Evolutionary conservation across 2,888 invertebrate genomes (phyloP), one percentile per base, ranked within the genome.

Genomic region (Uloborus plumipes): DNA sequence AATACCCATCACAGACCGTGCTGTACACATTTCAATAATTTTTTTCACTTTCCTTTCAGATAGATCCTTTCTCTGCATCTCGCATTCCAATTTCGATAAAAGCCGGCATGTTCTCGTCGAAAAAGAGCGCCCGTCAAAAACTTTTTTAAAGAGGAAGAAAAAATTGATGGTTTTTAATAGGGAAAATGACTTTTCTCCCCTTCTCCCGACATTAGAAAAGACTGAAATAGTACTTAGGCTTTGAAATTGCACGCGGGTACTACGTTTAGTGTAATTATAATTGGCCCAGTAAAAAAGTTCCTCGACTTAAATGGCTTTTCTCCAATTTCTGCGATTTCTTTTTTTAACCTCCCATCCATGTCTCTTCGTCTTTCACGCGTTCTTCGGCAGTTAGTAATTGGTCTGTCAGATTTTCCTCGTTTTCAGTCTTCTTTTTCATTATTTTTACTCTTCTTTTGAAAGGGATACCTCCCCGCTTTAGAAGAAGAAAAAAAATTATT

Each of bases 201-300:
- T 67, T 49, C 55, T 22, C 18, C 18, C 6, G 67, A 79, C 66
- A 69, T 79, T 79, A 79, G 67, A 22, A 50, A 73, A 79, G 59
- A 59, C 61, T 53, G 69, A 64, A 79, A 79, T 79, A 73, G 73
- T 73, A 69, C 79, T 80, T 64, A 49, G 69, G 55, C 73, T 62
- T 78, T 65, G 39, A 71, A 78, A 78, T 78, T 72, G 78, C 65
- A 39, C 55, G 47, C 71, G 7, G 55, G 16, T 26, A 47, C 53
- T 53, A 26, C 66, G 65, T 26, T 59, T 69, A 65, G 74, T 70
- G 74, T 80, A 80, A 80, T 80, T 80, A 80, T 80, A 80, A 80
- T 80, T 80, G 80, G 74, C 49, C 47, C 61, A 53, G 53, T 53
- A 62, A 70, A 71, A 70, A 69, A 67, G 59, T 66, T 62, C 69